These are phyloP conservation scores for Epinephelus malabaricus DNA, from an alignment of 2,797 vertebrate genomes.

Conservation along the genomic window DNA sequence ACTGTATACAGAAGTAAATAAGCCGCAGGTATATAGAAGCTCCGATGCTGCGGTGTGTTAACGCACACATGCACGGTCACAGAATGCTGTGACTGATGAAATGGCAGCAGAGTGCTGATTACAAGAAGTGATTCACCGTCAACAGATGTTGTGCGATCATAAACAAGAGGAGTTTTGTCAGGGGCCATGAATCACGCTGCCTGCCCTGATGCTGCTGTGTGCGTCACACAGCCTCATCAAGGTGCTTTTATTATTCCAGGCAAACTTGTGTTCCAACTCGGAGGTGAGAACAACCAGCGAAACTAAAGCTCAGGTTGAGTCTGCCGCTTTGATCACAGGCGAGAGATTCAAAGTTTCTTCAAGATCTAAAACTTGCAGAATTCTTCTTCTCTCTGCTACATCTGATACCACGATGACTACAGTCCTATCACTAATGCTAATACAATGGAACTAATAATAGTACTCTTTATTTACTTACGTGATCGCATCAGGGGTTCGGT, in stretches of 20 bases:
- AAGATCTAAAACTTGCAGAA: constrained; percentile 35
- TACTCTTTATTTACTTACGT: constrained; percentile 36
- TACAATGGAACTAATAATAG: constrained; percentile 3
- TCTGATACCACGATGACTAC: not conserved
- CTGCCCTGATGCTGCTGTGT: constrained; percentile 61
- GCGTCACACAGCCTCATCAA: constrained; percentile 69
- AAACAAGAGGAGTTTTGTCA: constrained; percentile 81
- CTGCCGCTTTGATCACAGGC: constrained; percentile 71
- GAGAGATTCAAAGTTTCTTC: constrained; percentile 64
- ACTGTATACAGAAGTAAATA: not conserved
- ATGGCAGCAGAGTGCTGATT: constrained; percentile 71
- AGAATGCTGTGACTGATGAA: constrained; percentile 59
- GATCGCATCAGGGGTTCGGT: constrained; percentile 32
- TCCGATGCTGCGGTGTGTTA: not conserved
- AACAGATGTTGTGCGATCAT: constrained; percentile 83
- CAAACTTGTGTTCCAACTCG: constrained; percentile 61
- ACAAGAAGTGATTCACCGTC: constrained; percentile 74
- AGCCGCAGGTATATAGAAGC: constrained; percentile 9
- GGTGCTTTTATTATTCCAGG: constrained; percentile 76
- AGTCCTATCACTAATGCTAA: constrained; percentile 3
- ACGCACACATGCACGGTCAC: constrained; percentile 31
- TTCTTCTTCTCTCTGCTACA: constrained; percentile 13
- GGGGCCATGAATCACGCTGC: constrained; percentile 76
- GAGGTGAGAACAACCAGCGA: constrained; percentile 61
- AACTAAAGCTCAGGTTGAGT: constrained; percentile 62